Evolutionary conservation across 2,888 invertebrate species (phyloP).

Genomic region (Polymixis lichenea): DNA sequence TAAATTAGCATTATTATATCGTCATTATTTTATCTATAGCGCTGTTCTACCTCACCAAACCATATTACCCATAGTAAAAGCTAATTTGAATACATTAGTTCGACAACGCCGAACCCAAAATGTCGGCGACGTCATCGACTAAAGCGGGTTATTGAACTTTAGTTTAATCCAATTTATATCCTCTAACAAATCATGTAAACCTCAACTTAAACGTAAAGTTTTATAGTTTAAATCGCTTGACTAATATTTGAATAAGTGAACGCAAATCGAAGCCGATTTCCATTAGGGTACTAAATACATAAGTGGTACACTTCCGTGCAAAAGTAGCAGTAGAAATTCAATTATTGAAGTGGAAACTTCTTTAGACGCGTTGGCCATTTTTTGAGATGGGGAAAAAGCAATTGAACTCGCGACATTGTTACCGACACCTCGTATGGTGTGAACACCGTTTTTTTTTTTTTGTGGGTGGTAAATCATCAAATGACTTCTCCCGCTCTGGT

Average conservation of each 20-base stretch:
- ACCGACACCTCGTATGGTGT: too few relatives aligned
- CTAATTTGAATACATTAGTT: slow-evolving; percentile 46
- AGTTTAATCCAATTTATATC: slow-evolving; percentile 36
- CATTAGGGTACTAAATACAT: neutral
- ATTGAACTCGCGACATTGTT: too few relatives aligned
- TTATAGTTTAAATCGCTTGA: slow-evolving; percentile 7
- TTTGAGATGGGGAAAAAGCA: too few relatives aligned
- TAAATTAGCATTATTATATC: neutral
- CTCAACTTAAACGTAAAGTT: slow-evolving; percentile 19
- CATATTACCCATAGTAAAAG: slow-evolving; percentile 17
- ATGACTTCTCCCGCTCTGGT: too few relatives aligned
- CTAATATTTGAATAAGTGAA: slow-evolving; percentile 34
- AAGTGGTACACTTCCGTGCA: slow-evolving; percentile 4
- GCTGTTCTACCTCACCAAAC: slow-evolving; percentile 11
- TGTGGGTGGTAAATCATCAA: too few relatives aligned
- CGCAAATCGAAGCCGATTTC: slow-evolving; percentile 19
- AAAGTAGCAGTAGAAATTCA: neutral
- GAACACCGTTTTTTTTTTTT: too few relatives aligned
- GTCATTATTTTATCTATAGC: neutral
- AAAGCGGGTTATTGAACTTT: slow-evolving; percentile 29
- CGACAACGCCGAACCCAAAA: slow-evolving; percentile 23
- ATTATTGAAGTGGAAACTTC: too few relatives aligned
- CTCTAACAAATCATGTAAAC: slow-evolving; percentile 8
- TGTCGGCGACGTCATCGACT: slow-evolving; percentile 3
- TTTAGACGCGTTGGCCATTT: too few relatives aligned